Evolutionary conservation across 2,113 vertebrate genomes (phyloP), one percentile per base, ranked within the genome.

Genomic region (Engraulis encrasicolus): DNA sequence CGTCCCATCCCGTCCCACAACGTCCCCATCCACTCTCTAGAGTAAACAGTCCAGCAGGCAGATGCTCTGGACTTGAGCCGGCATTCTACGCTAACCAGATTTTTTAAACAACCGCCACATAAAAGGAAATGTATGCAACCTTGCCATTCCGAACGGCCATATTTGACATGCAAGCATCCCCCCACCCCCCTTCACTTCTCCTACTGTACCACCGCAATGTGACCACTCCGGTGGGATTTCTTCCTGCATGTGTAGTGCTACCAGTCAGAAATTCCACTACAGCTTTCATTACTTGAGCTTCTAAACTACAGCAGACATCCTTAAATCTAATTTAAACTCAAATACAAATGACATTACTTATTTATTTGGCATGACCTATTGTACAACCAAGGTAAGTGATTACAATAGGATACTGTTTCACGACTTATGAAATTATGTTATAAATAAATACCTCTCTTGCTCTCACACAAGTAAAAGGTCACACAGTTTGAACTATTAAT

Each of bases 121-220:
- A 95, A 94, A 95, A 95, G 94, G 94, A 95, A 94, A 94, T 93
- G 95, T 91, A 93, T 94, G 92, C 91, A 87, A 89, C 88, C 79
- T 66, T 82, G 27, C 87, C 78, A 85, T 84, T 52, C 78, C 83
- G 77, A 37, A 84, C 49, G 52, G 15, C 52, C 78, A 50, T 52
- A 40, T 74, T 83, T 82, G 61, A 82, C 85, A 80, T 81, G 37
- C 14, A 19, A n/a, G 48, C 31, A 78, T 81, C 27, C 83, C 79
- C n/a, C n/a, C n/a, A n/a, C n/a, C n/a, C n/a, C n/a, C n/a, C n/a
- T n/a, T n/a, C n/a, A n/a, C 52, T 79, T 80, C 79, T 45, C 9
- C 40, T 45, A 5, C 9, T 45, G 52, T 79, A 71, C 78, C 83
- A 58, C 58, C 45, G 17, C 66, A 77, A 34, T 49, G 79, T 37